These are phyloP conservation scores for Micromesistius poutassou DNA, from an alignment of 2,797 vertebrate genomes.

Conservation along the genomic window DNA sequence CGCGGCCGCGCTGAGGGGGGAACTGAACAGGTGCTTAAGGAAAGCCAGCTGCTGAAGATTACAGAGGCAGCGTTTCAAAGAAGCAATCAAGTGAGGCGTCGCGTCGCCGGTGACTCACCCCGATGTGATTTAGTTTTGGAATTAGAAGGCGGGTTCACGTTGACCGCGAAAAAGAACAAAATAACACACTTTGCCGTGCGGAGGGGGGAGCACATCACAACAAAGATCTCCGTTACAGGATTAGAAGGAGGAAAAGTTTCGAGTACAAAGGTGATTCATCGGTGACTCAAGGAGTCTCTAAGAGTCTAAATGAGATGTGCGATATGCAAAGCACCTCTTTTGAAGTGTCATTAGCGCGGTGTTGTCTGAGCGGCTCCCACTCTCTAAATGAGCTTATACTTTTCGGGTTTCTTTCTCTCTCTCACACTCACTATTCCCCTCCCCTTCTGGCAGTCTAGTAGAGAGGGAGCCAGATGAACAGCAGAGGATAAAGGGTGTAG, in stretches of 20 bases:
- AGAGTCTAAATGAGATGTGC: background rate
- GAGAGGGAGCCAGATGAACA: background rate
- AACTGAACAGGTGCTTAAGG: constrained; percentile 30
- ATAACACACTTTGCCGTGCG: constrained; percentile 45
- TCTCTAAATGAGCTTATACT: constrained; percentile 31
- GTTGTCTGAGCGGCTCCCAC: constrained; percentile 1
- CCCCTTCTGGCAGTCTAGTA: constrained; percentile 26
- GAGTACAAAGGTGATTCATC: constrained; percentile 14
- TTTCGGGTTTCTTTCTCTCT: constrained; percentile 24
- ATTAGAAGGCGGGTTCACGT: constrained; percentile 50
- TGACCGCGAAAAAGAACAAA: constrained; percentile 17
- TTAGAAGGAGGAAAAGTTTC: constrained; percentile 12
- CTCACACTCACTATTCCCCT: constrained; percentile 12
- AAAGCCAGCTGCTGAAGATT: constrained; percentile 2
- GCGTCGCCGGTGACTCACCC: constrained; percentile 54
- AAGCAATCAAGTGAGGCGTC: constrained; percentile 44
- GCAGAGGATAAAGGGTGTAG: constrained; percentile 8
- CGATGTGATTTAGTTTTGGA: constrained; percentile 33
- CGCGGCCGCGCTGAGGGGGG: background rate
- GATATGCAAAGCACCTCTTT: constrained; percentile 16
- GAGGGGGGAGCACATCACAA: constrained; percentile 14
- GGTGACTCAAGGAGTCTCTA: constrained; percentile 24
- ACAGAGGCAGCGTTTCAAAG: constrained; percentile 36
- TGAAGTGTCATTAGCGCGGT: constrained; percentile 14
- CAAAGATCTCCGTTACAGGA: background rate